Evolutionary conservation across 2,888 invertebrate species (phyloP).

Genomic region (Acrobasis consociella): DNA sequence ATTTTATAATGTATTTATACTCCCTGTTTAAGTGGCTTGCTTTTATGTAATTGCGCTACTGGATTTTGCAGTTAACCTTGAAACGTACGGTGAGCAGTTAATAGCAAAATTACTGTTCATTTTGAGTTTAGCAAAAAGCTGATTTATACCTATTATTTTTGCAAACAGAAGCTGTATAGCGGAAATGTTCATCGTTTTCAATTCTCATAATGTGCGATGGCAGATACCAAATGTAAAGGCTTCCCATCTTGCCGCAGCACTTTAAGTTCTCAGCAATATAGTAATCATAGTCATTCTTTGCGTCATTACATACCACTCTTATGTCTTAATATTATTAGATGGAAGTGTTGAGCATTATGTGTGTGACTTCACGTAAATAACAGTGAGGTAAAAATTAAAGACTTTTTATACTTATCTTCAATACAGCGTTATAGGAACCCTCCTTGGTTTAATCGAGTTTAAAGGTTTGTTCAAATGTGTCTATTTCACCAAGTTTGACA

Average conservation of each 20-base stretch:
- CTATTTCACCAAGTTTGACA: too few species aligned
- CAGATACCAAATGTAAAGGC: constrained; percentile 4
- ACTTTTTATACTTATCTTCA: too few species aligned
- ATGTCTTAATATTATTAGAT: not conserved
- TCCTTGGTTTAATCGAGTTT: too few species aligned
- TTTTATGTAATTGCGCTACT: constrained; percentile 26
- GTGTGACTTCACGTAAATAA: too few species aligned
- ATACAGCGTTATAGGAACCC: too few species aligned
- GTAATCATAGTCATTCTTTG: constrained; percentile 45
- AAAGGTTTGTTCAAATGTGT: too few species aligned
- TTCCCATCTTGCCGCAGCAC: constrained; percentile 21
- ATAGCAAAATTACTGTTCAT: constrained; percentile 22
- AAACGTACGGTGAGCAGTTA: constrained; percentile 24
- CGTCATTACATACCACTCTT: constrained; percentile 25
- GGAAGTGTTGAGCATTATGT: not conserved
- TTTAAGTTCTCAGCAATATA: constrained; percentile 26
- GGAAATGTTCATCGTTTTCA: constrained; percentile 12
- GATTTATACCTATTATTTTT: not conserved
- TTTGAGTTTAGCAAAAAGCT: not conserved
- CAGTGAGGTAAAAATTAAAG: too few species aligned
- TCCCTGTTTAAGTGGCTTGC: constrained; percentile 5
- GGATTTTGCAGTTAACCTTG: constrained; percentile 29
- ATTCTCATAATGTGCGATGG: not conserved
- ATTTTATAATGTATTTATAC: not conserved
- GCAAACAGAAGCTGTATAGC: not conserved